Percentiles rank a stretch among this genome's conserved stretches.
phyloP scores from a whole-genome alignment of 2,113 vertebrate species.

The Cnemophilus loriae region DNA sequence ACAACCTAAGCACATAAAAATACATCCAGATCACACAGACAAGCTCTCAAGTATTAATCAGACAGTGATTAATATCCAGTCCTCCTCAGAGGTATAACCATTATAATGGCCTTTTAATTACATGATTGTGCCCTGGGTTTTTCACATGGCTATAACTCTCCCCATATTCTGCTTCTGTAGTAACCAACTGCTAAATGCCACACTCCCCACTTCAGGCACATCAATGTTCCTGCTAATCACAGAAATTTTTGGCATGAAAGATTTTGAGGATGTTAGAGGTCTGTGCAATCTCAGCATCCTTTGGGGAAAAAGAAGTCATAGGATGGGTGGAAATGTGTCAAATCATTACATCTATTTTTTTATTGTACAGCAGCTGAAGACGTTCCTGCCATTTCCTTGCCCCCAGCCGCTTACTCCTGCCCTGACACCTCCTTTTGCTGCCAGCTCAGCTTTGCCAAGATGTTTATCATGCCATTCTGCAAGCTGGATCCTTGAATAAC shows the following conservation, averaged over 20 bases:
- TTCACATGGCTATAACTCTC: not conserved
- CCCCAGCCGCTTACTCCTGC: not conserved
- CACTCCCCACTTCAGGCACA: rapidly evolving
- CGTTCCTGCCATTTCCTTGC: slow-evolving; percentile 28
- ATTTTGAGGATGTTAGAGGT: not conserved
- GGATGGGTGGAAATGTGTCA: not conserved
- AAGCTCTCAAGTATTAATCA: not conserved
- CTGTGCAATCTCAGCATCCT: not conserved
- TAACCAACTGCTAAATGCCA: not conserved
- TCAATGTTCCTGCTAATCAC: not conserved
- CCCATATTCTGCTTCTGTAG: not conserved
- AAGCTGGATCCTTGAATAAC: not conserved
- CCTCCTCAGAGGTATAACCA: not conserved
- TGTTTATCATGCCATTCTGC: slow-evolving; percentile 25
- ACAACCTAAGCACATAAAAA: not conserved
- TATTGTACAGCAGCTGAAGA: slow-evolving; percentile 22
- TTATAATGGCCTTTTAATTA: slow-evolving; percentile 11
- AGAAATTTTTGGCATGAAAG: not conserved
- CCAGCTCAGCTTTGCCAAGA: slow-evolving; percentile 32
- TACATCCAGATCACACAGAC: not conserved
- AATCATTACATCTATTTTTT: slow-evolving; percentile 1
- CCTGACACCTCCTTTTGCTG: not conserved
- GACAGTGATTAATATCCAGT: not conserved
- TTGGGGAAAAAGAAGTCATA: not conserved
- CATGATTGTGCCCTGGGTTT: not conserved